Percentiles rank a stretch among this genome's conserved stretches.
These are phyloP conservation scores for Festucalex cinctus DNA, from an alignment of 2,113 vertebrate species.

Conservation along the genomic window DNA sequence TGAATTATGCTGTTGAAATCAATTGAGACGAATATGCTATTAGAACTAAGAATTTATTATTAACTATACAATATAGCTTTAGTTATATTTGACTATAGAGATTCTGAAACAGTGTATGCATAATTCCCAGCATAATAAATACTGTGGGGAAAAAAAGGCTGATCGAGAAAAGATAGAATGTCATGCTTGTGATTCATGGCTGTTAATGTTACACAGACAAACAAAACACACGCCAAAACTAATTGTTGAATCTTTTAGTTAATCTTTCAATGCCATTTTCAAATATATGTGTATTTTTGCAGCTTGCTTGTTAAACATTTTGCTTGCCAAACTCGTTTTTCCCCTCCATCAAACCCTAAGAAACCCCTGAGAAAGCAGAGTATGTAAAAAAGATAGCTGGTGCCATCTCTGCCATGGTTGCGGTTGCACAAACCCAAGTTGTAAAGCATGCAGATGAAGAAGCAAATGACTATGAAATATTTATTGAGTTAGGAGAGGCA, in stretches of 20 bases:
- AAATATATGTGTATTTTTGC: not conserved
- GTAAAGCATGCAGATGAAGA: conserved; percentile 65
- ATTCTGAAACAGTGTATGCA: not conserved
- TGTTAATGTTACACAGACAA: not conserved
- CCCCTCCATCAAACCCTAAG: conserved; percentile 23
- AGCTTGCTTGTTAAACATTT: not conserved
- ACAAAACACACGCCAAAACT: not conserved
- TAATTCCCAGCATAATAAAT: not conserved
- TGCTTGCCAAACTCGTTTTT: not conserved
- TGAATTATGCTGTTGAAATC: not conserved
- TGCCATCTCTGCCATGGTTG: conserved; percentile 27
- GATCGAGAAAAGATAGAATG: not conserved
- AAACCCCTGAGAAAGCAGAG: conserved; percentile 39
- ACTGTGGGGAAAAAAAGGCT: too few relatives aligned
- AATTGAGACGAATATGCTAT: not conserved
- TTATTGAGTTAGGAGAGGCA: conserved; percentile 54
- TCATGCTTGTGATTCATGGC: not conserved
- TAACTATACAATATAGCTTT: not conserved
- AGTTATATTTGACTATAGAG: not conserved
- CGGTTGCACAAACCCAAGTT: conserved; percentile 34
- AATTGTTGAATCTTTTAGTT: not conserved
- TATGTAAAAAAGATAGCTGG: conserved; percentile 26
- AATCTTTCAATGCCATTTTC: not conserved
- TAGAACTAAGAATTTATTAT: not conserved
- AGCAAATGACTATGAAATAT: conserved; percentile 67